Evolutionary conservation across 2,888 invertebrate genomes (phyloP).

Genomic region (Aquatica leii): DNA sequence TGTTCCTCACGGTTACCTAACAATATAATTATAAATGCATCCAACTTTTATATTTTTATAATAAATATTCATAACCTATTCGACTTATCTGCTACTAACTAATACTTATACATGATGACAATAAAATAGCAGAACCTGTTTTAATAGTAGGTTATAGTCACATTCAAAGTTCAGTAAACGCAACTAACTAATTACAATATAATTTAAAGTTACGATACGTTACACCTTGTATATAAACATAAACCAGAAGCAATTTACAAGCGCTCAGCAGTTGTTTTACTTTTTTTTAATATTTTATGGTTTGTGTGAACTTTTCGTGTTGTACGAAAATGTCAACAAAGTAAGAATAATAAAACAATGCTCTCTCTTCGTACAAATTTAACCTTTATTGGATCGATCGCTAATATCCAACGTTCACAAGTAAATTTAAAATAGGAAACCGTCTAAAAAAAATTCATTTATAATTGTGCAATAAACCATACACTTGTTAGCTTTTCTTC

Average conservation of each 20-base stretch:
- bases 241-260: neutral
- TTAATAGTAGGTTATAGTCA: neutral
- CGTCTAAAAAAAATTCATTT: too few relatives aligned
- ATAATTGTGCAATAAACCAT: too few relatives aligned
- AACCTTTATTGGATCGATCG: conserved; percentile 24
- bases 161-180: conserved; percentile 1
- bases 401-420: conserved; percentile 16
- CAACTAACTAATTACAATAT: neutral
- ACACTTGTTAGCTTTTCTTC: too few relatives aligned
- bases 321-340: conserved; percentile 23
- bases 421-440: too few relatives aligned
- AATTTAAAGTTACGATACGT: neutral
- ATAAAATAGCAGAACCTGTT: conserved; percentile 8
- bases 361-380: conserved; percentile 11
- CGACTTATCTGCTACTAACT: neutral
- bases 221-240: neutral
- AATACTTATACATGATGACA: neutral
- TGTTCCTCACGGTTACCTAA: conserved; percentile 10
- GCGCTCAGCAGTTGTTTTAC: neutral
- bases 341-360: conserved; percentile 23
- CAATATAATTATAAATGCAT: conserved; percentile 11
- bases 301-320: conserved; percentile 17
- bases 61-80: conserved; percentile 14
- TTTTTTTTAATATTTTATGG: conserved; percentile 1
- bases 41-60: conserved; percentile 9